Evolutionary conservation across 2,113 vertebrate species (phyloP).

Genomic region (Catharus bicknelli): DNA sequence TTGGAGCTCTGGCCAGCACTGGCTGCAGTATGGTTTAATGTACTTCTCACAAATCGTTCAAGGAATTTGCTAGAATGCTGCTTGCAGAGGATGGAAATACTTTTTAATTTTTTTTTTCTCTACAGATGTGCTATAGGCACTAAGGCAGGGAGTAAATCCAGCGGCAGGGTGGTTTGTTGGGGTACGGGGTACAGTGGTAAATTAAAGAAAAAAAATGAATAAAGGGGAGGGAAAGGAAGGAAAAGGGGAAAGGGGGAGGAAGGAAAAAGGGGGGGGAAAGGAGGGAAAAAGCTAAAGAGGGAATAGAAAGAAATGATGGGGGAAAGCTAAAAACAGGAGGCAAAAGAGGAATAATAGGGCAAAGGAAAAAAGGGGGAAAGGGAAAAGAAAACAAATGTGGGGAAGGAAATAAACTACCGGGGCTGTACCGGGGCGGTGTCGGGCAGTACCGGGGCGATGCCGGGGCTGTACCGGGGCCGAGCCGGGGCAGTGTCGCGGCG

Average conservation of each 20-base stretch:
- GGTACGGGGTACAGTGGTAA: not conserved
- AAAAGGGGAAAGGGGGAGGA: too few relatives aligned
- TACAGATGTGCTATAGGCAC: not conserved
- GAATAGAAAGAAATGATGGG: not conserved
- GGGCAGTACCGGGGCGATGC: too few relatives aligned
- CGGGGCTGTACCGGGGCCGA: too few relatives aligned
- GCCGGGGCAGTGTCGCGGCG: too few relatives aligned
- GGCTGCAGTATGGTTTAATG: not conserved
- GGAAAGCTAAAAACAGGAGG: too few relatives aligned
- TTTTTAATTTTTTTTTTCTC: too few relatives aligned
- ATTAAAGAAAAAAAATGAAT: accelerated
- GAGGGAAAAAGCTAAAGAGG: not conserved
- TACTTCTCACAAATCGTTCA: not conserved
- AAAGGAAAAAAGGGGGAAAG: too few relatives aligned
- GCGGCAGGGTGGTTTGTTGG: not conserved
- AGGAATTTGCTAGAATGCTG: not conserved
- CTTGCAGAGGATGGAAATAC: not conserved
- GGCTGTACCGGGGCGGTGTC: too few relatives aligned
- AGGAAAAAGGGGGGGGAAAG: accelerated
- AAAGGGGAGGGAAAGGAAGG: too few relatives aligned
- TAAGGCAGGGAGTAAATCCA: not conserved
- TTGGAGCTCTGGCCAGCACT: not conserved
- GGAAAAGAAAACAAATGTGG: not conserved
- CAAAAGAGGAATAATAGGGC: too few relatives aligned
- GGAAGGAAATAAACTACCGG: not conserved